Base-by-base conservation (phyloP, 2,113 vertebrate species). In the Athene noctua region DNA sequence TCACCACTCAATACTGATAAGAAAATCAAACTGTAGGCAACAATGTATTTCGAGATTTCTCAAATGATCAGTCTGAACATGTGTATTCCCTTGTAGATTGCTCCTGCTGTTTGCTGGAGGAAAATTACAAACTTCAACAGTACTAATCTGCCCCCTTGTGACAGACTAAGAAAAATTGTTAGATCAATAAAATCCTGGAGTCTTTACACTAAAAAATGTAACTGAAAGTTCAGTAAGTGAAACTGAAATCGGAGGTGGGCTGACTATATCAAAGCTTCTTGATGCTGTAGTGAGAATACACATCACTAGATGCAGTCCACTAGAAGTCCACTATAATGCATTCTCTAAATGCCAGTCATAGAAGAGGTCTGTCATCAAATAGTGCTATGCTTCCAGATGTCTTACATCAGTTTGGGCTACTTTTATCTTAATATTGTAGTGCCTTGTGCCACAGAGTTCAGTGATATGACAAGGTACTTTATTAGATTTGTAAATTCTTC, bases 131-230 rank as follows among this genome's bases (percentile, higher is more conserved):
- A 27, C 49, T 68, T 65, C 44, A 85, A 20, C 36, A 34, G 85
- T n/a, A 46, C 75, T 15, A 25, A 63, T 73, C 88, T 86, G 94
- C 94, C 96, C 88, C 82, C 96, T 83, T 51, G 96, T 90, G 96
- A 86, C 74, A 90, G 27, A 52, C 21, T 2, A 18, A 30, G 40
- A 42, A 59, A 67, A 82, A 29, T 2, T 15, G 25, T 30, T 61
- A 21, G 10, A 68, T 25, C 25, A 52, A 36, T 47, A 44, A 63
- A 81, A 90, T 36, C 32, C 46, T 15, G 25, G 30, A 25, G 27
- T 25, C 10, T 44, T 70, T 23, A 59, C 20, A 11, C 14, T 15
- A 57, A 78, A 80, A 71, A 65, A n/a, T 1, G 7, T 17, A 57
- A 67, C 18, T 44, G 25, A 21, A 29, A 14, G 3, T 65, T 88